phyloP scores from a whole-genome alignment of 2,797 vertebrate species.

The Gephyroberyx darwinii region DNA sequence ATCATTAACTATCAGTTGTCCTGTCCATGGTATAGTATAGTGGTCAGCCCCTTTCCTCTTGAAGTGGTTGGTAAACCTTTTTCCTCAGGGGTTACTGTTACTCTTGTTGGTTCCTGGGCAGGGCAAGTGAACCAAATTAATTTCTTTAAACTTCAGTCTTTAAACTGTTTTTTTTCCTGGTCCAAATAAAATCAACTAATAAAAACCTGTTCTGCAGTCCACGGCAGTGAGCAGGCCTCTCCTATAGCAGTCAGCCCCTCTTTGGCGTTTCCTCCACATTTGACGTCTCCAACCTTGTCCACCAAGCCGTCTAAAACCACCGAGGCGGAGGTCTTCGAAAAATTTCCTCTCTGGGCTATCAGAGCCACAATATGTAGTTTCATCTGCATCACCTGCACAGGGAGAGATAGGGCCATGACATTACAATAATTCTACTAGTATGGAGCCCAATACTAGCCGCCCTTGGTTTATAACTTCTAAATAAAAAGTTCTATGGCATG shows the following conservation, averaged over 20 bases:
- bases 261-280: slow-evolving; percentile 95
- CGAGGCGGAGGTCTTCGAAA: slow-evolving; percentile 94
- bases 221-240: slow-evolving; percentile 90
- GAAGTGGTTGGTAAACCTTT: not conserved
- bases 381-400: slow-evolving; percentile 95
- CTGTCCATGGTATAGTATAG: not conserved
- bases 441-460: too few species aligned
- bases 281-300: slow-evolving; percentile 95
- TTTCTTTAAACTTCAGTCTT: too few species aligned
- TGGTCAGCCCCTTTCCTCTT: not conserved
- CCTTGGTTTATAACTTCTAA: too few species aligned
- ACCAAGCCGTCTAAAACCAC: slow-evolving; percentile 94
- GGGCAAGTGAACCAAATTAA: not conserved
- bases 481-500: too few species aligned
- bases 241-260: slow-evolving; percentile 93
- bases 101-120: not conserved
- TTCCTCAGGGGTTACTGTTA: not conserved
- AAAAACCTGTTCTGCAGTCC: slow-evolving; percentile 95
- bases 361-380: slow-evolving; percentile 93
- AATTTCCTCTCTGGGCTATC: slow-evolving; percentile 91
- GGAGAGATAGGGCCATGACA: not conserved
- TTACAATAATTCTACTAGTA: not conserved
- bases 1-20: not conserved
- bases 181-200: not conserved
- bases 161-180: too few species aligned